Evolutionary conservation across 2,888 invertebrate genomes (phyloP), one percentile per base, ranked within the genome.

Genomic region (Apoda limacodes): DNA sequence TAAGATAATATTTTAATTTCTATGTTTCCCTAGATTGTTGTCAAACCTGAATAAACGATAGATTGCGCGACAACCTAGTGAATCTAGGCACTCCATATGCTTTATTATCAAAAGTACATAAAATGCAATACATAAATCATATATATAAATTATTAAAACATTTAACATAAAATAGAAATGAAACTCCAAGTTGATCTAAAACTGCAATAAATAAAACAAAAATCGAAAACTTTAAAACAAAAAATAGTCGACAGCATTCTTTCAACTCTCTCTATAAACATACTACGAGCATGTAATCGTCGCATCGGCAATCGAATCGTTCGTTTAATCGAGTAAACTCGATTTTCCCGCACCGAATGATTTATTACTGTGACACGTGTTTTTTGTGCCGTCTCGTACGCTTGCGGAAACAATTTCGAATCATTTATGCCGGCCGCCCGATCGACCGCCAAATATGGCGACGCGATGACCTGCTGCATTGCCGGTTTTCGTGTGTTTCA

Each of bases 291-390:
- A 46, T 63, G 68, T 64, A 70, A 70, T 67, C 64, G 65, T 55
- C 52, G 66, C 63, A 69, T 69, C 65, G 66, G 52, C 65, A 66
- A 72, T 72, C 71, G 71, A 70, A 68, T 67, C 62, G 61, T 62
- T 57, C 67, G 65, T 67, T 74, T 71, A 74, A 69, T 74, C 74
- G 74, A 70, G 71, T 72, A 66, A 68, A 67, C 65, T 63, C 61
- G 57, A 63, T 60, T 68, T 58, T 65, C 60, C 54, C 55, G 47
- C 46, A 46, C 52, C 47, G 66, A 71, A 76, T 80, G 78, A 78
- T 80, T 80, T 80, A 80, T 75, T 72, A 60, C 64, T 52, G 57
- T 64, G 62, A 80, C 80, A 80, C 80, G 70, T 75, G 64, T 62
- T 78, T 80, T 80, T 78, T 78, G 72, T 60, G 51, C 53, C 48